A percentile compares a stretch with the other conserved stretches of the same genome.
These are phyloP conservation scores for Ophraella communa DNA, from an alignment of 2,888 invertebrate genomes.

Conservation along the genomic window DNA sequence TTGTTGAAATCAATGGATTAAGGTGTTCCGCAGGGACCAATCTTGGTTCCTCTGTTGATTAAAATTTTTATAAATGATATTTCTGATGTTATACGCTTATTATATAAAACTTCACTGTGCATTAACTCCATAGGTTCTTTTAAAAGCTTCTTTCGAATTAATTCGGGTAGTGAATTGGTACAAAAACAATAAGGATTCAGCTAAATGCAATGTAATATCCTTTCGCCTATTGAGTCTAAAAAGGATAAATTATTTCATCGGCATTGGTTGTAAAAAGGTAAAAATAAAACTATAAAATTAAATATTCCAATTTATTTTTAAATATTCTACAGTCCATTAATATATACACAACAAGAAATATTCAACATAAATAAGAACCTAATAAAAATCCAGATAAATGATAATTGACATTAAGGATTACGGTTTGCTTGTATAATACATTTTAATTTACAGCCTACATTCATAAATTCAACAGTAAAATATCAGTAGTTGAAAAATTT, in stretches of 20 bases:
- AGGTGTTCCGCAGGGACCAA: no score
- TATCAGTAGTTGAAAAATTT: conserved; percentile 12
- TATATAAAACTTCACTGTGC: no score
- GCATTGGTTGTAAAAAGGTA: not conserved
- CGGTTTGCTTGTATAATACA: conserved; percentile 12
- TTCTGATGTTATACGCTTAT: no score
- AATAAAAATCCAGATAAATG: conserved; percentile 20
- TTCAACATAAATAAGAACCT: conserved; percentile 40
- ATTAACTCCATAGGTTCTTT: no score
- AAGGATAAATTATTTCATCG: conserved; percentile 19
- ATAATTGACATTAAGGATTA: conserved; percentile 33
- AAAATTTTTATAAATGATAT: no score
- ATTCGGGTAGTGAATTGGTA: no score
- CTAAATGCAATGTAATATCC: no score
- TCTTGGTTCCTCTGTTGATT: no score
- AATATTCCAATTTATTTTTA: conserved; percentile 44
- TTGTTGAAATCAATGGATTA: no score
- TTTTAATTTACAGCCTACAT: conserved; percentile 25
- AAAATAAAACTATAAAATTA: conserved; percentile 24
- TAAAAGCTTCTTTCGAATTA: no score
- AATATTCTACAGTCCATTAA: conserved; percentile 57
- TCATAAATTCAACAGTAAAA: conserved; percentile 18
- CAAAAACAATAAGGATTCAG: no score
- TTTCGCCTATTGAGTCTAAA: no score
- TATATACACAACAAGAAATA: conserved; percentile 59